phyloP scores from a whole-genome alignment of 2,113 vertebrate genomes.

The Murina feae region DNA sequence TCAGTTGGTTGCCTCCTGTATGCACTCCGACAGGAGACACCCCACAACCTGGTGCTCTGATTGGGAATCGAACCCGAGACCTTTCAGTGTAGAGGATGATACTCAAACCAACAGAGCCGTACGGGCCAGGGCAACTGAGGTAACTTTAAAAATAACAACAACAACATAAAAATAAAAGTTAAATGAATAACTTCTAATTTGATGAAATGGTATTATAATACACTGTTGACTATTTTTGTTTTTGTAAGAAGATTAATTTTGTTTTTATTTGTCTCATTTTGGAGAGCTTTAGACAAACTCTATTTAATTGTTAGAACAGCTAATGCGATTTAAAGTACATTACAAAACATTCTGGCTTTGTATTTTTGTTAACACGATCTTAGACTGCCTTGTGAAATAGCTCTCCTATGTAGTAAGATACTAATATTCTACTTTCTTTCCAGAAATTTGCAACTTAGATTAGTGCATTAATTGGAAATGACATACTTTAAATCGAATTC shows the following conservation, averaged over 20 bases:
- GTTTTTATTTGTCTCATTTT: background rate
- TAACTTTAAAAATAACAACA: background rate
- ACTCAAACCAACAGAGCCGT: background rate
- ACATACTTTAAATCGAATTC: background rate
- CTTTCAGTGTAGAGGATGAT: background rate
- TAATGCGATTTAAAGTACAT: background rate
- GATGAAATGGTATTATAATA: background rate
- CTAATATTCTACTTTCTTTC: background rate
- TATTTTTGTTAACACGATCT: background rate
- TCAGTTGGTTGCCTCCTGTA: background rate
- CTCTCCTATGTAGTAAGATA: background rate
- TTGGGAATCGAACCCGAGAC: background rate
- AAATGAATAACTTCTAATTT: conserved; percentile 14
- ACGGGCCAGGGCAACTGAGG: background rate
- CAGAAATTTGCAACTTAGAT: background rate
- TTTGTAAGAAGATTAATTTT: background rate
- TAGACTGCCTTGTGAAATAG: background rate
- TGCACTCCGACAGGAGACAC: background rate
- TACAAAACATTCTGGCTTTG: background rate
- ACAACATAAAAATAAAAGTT: conserved; percentile 8
- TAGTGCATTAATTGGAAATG: background rate
- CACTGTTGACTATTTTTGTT: background rate
- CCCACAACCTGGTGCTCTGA: background rate
- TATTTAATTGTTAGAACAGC: background rate
- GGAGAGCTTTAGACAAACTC: background rate